Percentiles rank a stretch among this genome's conserved stretches.
Conservation (phyloP, 2,113 vertebrate genomes). For the Oxyruncus cristatus region DNA sequence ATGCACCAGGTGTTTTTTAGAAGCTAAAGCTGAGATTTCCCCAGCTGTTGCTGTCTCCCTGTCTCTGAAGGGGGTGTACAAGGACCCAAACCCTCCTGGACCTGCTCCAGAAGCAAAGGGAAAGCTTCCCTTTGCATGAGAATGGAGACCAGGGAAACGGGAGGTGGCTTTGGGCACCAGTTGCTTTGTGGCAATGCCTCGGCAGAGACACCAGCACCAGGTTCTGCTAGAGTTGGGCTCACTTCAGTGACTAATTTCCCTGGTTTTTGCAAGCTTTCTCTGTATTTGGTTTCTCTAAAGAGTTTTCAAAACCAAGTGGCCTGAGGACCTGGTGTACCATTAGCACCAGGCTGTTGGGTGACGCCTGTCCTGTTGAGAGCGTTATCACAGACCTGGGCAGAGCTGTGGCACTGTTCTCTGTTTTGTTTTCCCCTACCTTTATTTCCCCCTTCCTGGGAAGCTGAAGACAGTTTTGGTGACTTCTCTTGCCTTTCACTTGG, state of each 20-base stretch:
- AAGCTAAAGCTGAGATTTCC: neutral
- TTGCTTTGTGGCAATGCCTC: neutral
- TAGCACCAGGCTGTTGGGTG: fast-evolving
- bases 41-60: neutral
- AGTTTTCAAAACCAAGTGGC: neutral
- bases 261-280: neutral
- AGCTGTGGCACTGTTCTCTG: neutral
- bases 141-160: neutral
- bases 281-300: neutral
- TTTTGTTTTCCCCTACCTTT: neutral
- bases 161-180: neutral
- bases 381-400: neutral
- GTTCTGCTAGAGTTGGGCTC: neutral
- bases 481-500: neutral
- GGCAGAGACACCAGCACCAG: neutral
- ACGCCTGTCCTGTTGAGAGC: neutral
- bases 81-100: neutral
- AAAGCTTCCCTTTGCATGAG: neutral
- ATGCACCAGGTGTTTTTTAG: neutral
- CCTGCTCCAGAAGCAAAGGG: neutral
- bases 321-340: no score
- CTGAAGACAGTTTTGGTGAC: neutral
- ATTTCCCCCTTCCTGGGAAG: neutral
- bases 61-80: neutral
- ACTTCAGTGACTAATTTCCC: neutral